These are phyloP conservation scores for Phaetusa simplex DNA, from an alignment of 2,113 vertebrate species.

Conservation along the genomic window DNA sequence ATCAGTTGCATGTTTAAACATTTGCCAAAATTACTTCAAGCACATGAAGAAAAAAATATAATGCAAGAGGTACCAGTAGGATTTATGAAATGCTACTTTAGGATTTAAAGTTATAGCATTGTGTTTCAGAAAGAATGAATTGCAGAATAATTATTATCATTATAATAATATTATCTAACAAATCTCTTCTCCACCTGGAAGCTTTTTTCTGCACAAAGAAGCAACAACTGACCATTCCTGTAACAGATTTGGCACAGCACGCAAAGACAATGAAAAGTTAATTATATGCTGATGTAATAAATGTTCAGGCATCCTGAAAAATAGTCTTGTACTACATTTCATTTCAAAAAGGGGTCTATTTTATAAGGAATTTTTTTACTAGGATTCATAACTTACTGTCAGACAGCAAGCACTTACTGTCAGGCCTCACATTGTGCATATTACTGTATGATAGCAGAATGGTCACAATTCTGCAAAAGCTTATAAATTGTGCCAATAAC, in stretches of 20 bases:
- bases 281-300: constrained; percentile 42
- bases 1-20: background rate
- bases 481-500: constrained; percentile 66
- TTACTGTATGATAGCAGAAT: constrained; percentile 46
- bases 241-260: background rate
- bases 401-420: constrained; percentile 52
- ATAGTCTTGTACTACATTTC: constrained; percentile 27
- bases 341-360: constrained; percentile 11
- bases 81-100: background rate
- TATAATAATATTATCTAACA: background rate
- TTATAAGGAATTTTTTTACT: constrained; percentile 13
- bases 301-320: constrained; percentile 46
- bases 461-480: constrained; percentile 53
- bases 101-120: background rate
- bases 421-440: constrained; percentile 45
- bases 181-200: background rate
- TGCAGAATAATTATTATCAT: background rate
- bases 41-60: background rate
- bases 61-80: background rate
- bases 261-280: constrained; percentile 41
- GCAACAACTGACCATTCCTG: constrained; percentile 6
- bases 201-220: background rate
- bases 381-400: constrained; percentile 40
- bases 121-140: background rate
- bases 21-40: background rate